Conservation (phyloP, 2,113 vertebrate genomes). For the Numida meleagris region DNA sequence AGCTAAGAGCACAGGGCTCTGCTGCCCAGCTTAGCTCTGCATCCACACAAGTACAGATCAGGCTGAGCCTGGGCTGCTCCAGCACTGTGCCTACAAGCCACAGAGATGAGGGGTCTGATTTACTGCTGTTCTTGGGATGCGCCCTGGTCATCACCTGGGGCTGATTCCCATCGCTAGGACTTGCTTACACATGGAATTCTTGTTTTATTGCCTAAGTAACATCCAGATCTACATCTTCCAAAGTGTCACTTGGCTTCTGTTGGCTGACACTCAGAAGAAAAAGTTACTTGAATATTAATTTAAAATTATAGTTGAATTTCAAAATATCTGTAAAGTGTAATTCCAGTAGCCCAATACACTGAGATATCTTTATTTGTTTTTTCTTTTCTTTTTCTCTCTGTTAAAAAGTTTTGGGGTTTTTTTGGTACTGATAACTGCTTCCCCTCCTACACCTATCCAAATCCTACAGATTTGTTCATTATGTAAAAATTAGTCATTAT, state of each 20-base stretch:
- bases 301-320: not conserved
- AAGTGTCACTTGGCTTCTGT: not conserved
- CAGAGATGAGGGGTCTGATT: not conserved
- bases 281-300: not conserved
- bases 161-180: not conserved
- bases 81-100: not conserved
- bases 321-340: not conserved
- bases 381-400: not conserved
- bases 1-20: not conserved
- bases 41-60: not conserved
- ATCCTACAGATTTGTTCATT: not conserved
- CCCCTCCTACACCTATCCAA: not conserved
- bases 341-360: not conserved
- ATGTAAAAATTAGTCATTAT: not conserved
- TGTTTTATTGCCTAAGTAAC: not conserved
- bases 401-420: accelerated
- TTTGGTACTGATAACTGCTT: not conserved
- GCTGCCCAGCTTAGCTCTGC: not conserved
- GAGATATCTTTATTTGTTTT: not conserved
- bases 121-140: not conserved
- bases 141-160: not conserved
- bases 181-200: not conserved
- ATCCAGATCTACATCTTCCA: not conserved
- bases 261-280: not conserved
- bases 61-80: not conserved